phyloP scores from a whole-genome alignment of 2,888 invertebrate species.

The Trissolcus japonicus region DNA sequence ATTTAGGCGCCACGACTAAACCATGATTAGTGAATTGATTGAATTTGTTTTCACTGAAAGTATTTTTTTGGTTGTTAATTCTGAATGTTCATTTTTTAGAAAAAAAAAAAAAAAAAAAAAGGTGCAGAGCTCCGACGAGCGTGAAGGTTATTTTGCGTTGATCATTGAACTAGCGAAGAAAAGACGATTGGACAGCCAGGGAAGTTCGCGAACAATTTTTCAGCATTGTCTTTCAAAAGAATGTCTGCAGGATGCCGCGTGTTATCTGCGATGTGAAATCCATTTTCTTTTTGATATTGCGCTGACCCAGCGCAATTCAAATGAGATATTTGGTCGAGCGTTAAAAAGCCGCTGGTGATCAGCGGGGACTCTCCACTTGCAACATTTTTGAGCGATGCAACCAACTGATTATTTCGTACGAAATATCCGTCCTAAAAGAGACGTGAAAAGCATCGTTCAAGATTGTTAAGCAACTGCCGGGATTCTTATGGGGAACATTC shows the following conservation, averaged over 20 bases:
- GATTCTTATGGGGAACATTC: constrained; percentile 9
- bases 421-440: constrained; percentile 51
- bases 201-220: constrained; percentile 2
- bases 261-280: constrained; percentile 52
- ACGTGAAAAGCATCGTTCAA: constrained; percentile 30
- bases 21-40: no score
- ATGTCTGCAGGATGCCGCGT: constrained; percentile 27
- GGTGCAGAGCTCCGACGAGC: no score
- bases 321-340: constrained; percentile 58
- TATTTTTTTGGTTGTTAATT: no score
- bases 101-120: no score
- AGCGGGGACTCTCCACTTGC: constrained; percentile 52
- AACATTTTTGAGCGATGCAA: constrained; percentile 53
- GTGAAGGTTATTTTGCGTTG: constrained; percentile 28
- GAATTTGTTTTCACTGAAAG: no score
- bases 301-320: constrained; percentile 52
- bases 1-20: no score
- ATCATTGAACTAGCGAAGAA: constrained; percentile 31
- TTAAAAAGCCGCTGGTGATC: constrained; percentile 47
- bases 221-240: constrained; percentile 29
- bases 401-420: constrained; percentile 50
- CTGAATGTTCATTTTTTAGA: no score
- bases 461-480: constrained; percentile 10
- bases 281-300: constrained; percentile 47
- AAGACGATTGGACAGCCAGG: constrained; percentile 14